Evolutionary conservation across 1,140 invertebrate species (phyloP).

Genomic region (Drosophila sucinea): DNA sequence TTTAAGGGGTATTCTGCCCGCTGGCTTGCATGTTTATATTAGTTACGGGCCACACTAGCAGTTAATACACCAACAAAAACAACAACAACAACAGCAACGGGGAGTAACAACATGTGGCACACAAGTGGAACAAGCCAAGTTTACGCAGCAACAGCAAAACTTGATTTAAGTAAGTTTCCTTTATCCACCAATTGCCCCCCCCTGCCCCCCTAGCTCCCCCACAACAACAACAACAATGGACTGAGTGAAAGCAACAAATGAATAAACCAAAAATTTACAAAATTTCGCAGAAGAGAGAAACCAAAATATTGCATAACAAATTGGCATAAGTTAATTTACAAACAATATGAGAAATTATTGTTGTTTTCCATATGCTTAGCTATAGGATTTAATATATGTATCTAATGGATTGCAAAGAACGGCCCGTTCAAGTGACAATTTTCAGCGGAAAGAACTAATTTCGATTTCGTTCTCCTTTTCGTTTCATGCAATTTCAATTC

Average conservation of each 20-base stretch:
- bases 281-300: neutral
- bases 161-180: constrained; percentile 39
- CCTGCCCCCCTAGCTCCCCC: neutral
- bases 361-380: no score
- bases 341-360: no score
- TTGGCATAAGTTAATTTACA: neutral
- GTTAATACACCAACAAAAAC: constrained; percentile 5
- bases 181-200: neutral
- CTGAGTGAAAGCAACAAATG: neutral
- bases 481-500: no score
- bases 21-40: constrained; percentile 63
- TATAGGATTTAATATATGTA: no score
- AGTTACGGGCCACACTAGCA: constrained; percentile 46
- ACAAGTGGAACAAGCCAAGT: constrained; percentile 35
- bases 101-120: constrained; percentile 4
- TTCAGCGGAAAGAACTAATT: no score
- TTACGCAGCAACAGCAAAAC: constrained; percentile 33
- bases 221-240: neutral
- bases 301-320: neutral
- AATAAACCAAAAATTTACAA: neutral
- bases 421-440: no score
- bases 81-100: neutral
- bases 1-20: constrained; percentile 26
- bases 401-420: no score
- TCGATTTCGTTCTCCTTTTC: no score